phyloP scores from a whole-genome alignment of 2,888 invertebrate genomes.

The Yponomeuta evonymella region DNA sequence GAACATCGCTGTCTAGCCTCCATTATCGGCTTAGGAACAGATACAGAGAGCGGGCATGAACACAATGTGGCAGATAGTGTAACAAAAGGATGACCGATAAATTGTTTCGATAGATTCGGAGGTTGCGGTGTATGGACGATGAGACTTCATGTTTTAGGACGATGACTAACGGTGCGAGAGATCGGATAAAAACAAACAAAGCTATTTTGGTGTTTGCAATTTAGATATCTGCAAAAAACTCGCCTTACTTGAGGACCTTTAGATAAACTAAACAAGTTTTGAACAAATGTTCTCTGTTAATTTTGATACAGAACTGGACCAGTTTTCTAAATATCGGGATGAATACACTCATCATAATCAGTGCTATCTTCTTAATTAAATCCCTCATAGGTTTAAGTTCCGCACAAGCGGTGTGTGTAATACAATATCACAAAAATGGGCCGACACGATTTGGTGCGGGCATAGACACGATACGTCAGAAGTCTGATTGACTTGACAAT shows the following conservation, averaged over 20 bases:
- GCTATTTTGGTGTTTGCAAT: not conserved
- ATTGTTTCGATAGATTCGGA: not conserved
- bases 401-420: constrained; percentile 39
- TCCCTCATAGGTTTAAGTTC: not conserved
- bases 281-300: not conserved
- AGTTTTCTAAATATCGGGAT: not conserved
- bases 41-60: constrained; percentile 7
- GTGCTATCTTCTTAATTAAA: not conserved
- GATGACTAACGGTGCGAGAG: not conserved
- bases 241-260: not conserved
- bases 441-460: constrained; percentile 15
- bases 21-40: not conserved
- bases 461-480: not conserved
- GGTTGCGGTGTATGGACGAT: not conserved
- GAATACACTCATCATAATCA: not conserved
- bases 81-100: constrained; percentile 74
- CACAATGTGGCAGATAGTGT: constrained; percentile 43
- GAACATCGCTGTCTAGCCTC: constrained; percentile 8
- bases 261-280: not conserved
- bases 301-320: not conserved
- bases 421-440: constrained; percentile 56
- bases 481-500: not conserved
- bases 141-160: not conserved
- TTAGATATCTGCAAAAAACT: not conserved
- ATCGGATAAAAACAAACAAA: not conserved